Evolutionary conservation across 2,113 vertebrate genomes (phyloP), one percentile per base, ranked within the genome.

Genomic region (Stigmatopora nigra): DNA sequence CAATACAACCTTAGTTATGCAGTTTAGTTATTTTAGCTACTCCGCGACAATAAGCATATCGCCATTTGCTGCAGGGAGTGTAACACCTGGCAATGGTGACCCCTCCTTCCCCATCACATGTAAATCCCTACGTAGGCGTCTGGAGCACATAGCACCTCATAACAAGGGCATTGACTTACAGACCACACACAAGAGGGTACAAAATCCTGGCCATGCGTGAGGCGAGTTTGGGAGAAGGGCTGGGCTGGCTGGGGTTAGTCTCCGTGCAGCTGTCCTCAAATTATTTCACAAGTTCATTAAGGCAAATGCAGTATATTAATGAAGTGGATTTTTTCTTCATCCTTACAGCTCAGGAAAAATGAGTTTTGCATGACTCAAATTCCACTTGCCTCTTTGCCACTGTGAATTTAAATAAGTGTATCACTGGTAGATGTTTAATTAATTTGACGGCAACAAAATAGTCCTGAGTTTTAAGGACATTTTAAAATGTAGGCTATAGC

Each of bases 131-230:
- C 63, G 78, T 80, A 79, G 74, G 70, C 13, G 68, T 76, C 78
- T 71, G 10, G 63, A 78, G 84, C 79, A 88, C 83, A 81, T 84
- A 82, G 64, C 69, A 73, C 72, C 75, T 85, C 79, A 83, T 83
- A 82, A 85, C 73, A 72, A 84, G 72, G 69, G 79, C 78, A 82
- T 87, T 80, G 73, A 69, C 77, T 91, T 87, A 79, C 85, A 85
- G 86, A 89, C 89, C 88, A 89, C 86, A 88, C 83, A 75, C 78
- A 38, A 48, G 64, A 61, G 73, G 55, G 58, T 36, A 59, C n/a
- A 51, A 70, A 67, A 72, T 80, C 68, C 81, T 53, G 64, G 63
- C 71, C 66, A 12, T 65, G 77, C 44, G 59, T 61, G 38, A 14
- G 59, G 59, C 12, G n/a, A 22, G 53, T 3, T 56, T 35, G 63